These are phyloP conservation scores for Salmo trutta DNA, from an alignment of 2,797 vertebrate genomes.

Conservation along the genomic window DNA sequence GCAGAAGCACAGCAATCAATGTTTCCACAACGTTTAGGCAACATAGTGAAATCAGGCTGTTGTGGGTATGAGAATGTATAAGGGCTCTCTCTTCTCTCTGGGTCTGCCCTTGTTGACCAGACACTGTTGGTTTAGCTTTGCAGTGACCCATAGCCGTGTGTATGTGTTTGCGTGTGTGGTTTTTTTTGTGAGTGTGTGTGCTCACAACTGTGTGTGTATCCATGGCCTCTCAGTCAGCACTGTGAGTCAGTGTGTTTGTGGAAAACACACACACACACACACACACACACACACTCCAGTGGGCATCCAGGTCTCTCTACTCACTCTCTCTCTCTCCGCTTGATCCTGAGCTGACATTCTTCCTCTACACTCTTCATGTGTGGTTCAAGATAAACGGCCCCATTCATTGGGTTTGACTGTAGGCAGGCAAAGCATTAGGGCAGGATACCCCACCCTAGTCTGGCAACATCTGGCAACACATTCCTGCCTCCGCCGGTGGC, in stretches of 20 bases:
- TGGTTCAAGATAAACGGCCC: conserved; percentile 69
- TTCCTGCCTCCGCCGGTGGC: conserved; percentile 31
- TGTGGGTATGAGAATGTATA: conserved; percentile 16
- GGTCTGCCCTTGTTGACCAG: conserved; percentile 24
- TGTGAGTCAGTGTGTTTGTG: conserved; percentile 41
- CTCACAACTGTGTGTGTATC: conserved; percentile 11
- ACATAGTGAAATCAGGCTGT: background rate
- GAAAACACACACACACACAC: conserved; percentile 21
- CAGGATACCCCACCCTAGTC: conserved; percentile 73
- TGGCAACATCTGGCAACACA: conserved; percentile 53
- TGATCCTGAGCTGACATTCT: conserved; percentile 30
- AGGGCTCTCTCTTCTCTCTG: conserved; percentile 55
- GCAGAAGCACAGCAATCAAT: background rate
- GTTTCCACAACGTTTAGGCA: background rate
- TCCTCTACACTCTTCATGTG: conserved; percentile 52
- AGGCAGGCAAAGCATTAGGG: conserved; percentile 7
- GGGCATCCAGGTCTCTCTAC: conserved; percentile 32
- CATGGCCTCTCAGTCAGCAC: conserved; percentile 12
- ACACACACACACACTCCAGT: background rate
- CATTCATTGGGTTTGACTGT: conserved; percentile 69
- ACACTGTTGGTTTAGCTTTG: conserved; percentile 50
- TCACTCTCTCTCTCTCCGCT: background rate
- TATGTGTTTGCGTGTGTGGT: conserved; percentile 12
- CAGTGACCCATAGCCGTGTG: conserved; percentile 50
- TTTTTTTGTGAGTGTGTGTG: conserved; percentile 6